These are phyloP conservation scores for Oxyscelio sp. DNA, from an alignment of 2,888 invertebrate genomes.

Conservation along the genomic window DNA sequence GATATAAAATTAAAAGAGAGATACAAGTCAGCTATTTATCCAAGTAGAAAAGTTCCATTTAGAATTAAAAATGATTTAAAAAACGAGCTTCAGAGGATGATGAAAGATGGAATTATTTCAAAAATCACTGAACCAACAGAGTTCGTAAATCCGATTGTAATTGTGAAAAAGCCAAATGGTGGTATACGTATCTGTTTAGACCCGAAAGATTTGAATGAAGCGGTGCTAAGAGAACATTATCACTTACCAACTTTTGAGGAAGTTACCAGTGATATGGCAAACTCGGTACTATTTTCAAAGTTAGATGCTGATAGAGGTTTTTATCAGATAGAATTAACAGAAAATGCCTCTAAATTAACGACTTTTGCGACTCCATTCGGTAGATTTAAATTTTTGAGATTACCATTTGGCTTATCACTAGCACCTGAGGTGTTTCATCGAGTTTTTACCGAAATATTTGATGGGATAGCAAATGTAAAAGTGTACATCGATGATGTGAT, in stretches of 20 bases:
- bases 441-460: too few relatives aligned
- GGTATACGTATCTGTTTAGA: slow-evolving; percentile 81
- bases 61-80: slow-evolving; percentile 28
- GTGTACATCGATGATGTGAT: too few relatives aligned
- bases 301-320: too few relatives aligned
- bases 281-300: too few relatives aligned
- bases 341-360: too few relatives aligned
- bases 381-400: too few relatives aligned
- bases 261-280: too few relatives aligned
- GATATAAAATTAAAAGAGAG: slow-evolving; percentile 61
- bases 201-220: slow-evolving; percentile 78
- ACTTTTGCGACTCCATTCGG: too few relatives aligned
- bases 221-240: background rate
- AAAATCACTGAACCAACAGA: slow-evolving; percentile 68
- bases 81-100: slow-evolving; percentile 45
- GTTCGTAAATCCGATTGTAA: slow-evolving; percentile 65
- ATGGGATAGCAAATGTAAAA: too few relatives aligned
- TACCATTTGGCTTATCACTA: too few relatives aligned
- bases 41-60: slow-evolving; percentile 50
- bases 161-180: slow-evolving; percentile 71
- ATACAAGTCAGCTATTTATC: slow-evolving; percentile 24
- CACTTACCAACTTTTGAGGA: background rate
- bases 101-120: slow-evolving; percentile 47
- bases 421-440: too few relatives aligned
- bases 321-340: too few relatives aligned